Evolutionary conservation across 1,140 invertebrate species (phyloP).

Genomic region (Lethocerus indicus): DNA sequence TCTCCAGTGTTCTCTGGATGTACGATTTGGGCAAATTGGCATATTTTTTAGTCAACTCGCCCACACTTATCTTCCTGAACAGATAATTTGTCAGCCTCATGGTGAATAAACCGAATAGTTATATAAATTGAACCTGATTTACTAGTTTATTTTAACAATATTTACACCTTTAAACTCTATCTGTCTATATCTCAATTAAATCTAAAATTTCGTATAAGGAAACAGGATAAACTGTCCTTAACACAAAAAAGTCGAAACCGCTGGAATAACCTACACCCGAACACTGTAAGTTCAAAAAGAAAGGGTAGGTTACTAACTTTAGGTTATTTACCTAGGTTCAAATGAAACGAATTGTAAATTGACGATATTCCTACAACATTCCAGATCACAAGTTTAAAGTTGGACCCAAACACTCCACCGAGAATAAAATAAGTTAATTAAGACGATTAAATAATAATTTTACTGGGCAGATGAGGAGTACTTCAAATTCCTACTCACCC

Average conservation of each 20-base stretch:
- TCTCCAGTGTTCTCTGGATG: constrained; percentile 55
- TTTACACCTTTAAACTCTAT: too few relatives aligned
- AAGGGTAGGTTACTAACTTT: background rate
- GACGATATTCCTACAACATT: background rate
- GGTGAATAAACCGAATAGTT: too few relatives aligned
- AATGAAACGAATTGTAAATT: background rate
- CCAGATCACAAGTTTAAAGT: background rate
- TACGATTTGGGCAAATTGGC: constrained; percentile 71
- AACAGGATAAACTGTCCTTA: background rate
- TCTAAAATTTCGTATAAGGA: background rate
- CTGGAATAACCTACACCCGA: background rate
- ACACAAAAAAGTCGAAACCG: background rate
- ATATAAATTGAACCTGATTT: too few relatives aligned
- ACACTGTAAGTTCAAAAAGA: background rate
- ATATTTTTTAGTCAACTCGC: constrained; percentile 52
- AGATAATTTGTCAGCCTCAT: background rate
- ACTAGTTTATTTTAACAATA: too few relatives aligned
- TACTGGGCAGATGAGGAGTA: background rate
- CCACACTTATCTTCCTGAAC: constrained; percentile 22
- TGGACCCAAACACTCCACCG: too few relatives aligned
- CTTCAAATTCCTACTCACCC: background rate
- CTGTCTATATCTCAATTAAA: background rate
- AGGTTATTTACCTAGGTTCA: background rate
- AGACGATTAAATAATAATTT: background rate
- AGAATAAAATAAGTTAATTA: background rate